Base-by-base conservation (phyloP, 2,113 vertebrate species). In the Cyprinus carpio region DNA sequence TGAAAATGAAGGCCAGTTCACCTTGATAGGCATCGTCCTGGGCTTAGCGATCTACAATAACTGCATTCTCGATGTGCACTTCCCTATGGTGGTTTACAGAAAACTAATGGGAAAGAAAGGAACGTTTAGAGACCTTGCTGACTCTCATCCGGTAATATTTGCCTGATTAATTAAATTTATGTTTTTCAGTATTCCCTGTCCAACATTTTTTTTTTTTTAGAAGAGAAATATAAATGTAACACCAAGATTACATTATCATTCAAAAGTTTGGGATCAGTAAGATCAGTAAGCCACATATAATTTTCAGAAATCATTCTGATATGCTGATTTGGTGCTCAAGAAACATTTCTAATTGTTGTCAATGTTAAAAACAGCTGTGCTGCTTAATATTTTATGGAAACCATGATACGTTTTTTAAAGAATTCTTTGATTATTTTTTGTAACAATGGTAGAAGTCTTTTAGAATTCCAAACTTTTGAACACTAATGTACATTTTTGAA, bases 41-140 rank as follows among this genome's bases (percentile, higher is more conserved):
- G 98, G 98, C 1, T 94, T 99, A 49, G 98, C 98, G 71, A 99
- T 99, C 93, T 99, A 99, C 94, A 99, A 99, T 92, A 99, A 99
- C 93, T 99, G 98, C 90, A 99, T 99, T 89, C 94, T 99, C 93
- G 98, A 99, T 46, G 97, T 99, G 3, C 98, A 99, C 89, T 99
- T 99, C 90, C 98, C 98, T 76, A 99, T 99, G 98, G 97, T 99
- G 62, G 97, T 98, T 89, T 99, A 99, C 94, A 95, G 97, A 91
- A 99, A 99, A 84, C 94, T 99, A 29, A 95, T 99, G 98, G 98
- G 98, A 87, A 99, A 99, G 93, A 98, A 97, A 93, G 98, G 98
- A 90, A 98, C 96, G 84, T 97, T 96, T 90, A 91, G 95, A 87
- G 98, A 99, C 91, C 94, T 99, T 86, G 95, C 95, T 80, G 98